Evolutionary conservation across 2,797 vertebrate genomes (phyloP).

Genomic region (Cichlasoma orientale): DNA sequence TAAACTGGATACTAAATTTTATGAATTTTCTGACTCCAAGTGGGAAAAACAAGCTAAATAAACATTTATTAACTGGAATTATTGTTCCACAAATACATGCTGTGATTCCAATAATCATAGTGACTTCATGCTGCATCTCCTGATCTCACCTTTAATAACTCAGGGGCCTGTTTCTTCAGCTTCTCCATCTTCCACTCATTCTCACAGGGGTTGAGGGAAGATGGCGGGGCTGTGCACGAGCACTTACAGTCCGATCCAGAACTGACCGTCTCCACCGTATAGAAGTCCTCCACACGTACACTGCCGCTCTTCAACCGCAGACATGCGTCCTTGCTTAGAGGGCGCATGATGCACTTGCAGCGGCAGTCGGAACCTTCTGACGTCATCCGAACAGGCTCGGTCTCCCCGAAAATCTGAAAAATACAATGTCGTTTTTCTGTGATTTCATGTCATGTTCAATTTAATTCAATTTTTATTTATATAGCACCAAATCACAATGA

Average conservation of each 20-base stretch:
- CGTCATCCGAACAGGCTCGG: constrained; percentile 92
- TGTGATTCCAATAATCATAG: neutral
- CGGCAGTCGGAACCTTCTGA: constrained; percentile 97
- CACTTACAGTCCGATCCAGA: constrained; percentile 94
- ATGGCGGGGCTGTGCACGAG: constrained; percentile 93
- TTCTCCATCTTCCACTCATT: constrained; percentile 98
- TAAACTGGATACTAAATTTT: no score
- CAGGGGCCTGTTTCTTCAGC: constrained; percentile 94
- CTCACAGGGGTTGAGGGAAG: constrained; percentile 97
- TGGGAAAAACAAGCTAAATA: neutral
- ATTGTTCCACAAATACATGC: neutral
- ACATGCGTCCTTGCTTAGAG: constrained; percentile 91
- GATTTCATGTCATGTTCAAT: neutral
- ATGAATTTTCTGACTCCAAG: neutral
- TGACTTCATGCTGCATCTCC: neutral
- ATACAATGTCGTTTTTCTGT: neutral
- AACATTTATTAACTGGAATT: neutral
- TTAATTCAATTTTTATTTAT: no score
- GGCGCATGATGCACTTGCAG: constrained; percentile 97
- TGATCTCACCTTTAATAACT: constrained; percentile 89
- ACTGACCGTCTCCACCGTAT: constrained; percentile 96
- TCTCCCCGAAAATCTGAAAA: constrained; percentile 87
- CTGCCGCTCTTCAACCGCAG: constrained; percentile 85
- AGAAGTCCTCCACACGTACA: constrained; percentile 90
- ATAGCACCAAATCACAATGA: no score